phyloP scores from a whole-genome alignment of 2,797 vertebrate genomes.

The Erpetoichthys calabaricus region DNA sequence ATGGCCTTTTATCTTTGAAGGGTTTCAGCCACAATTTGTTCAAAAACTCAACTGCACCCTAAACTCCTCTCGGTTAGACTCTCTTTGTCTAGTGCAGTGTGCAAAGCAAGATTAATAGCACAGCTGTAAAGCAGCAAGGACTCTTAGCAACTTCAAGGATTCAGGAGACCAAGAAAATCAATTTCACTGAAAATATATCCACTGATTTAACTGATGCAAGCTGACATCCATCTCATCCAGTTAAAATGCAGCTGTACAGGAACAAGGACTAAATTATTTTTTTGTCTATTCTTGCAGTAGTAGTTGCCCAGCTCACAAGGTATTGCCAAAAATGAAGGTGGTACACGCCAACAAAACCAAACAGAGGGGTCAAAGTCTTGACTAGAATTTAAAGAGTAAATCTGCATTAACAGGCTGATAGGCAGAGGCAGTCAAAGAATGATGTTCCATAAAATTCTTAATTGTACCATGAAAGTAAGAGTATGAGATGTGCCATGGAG shows the following conservation, averaged over 20 bases:
- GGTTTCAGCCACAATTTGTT: conserved; percentile 5
- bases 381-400: too few species aligned
- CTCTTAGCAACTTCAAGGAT: conserved; percentile 51
- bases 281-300: too few species aligned
- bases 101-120: conserved; percentile 26
- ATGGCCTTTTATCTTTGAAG: neutral
- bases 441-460: too few species aligned
- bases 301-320: too few species aligned
- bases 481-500: too few species aligned
- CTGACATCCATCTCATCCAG: conserved; percentile 30
- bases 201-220: conserved; percentile 47
- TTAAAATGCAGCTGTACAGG: conserved; percentile 4
- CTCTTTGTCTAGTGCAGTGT: conserved; percentile 8
- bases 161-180: conserved; percentile 52
- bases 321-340: too few species aligned
- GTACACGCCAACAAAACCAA: too few species aligned
- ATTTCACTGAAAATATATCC: conserved; percentile 56
- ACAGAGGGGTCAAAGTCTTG: too few species aligned
- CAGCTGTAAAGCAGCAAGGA: conserved; percentile 44
- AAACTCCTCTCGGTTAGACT: neutral
- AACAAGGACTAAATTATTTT: too few species aligned
- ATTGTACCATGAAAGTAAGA: too few species aligned
- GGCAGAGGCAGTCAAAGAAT: too few species aligned
- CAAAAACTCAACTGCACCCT: conserved; percentile 13
- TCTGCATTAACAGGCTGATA: too few species aligned